phyloP scores from a whole-genome alignment of 2,888 invertebrate genomes.

The Dendrolimus pini region DNA sequence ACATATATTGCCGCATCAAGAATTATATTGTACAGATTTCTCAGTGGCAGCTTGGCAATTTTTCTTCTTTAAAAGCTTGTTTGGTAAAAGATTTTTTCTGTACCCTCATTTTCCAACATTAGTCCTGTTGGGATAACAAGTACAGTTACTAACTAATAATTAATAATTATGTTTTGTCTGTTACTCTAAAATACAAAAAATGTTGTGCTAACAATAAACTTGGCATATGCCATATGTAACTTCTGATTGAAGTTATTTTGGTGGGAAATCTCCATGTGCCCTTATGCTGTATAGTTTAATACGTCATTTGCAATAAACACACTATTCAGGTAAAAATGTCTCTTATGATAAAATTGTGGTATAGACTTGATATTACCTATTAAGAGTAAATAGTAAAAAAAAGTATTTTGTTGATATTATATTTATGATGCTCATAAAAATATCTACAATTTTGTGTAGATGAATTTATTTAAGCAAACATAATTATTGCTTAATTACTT shows the following conservation, averaged over 20 bases:
- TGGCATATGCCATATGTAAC: not conserved
- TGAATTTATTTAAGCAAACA: no score
- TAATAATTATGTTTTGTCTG: not conserved
- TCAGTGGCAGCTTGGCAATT: not conserved
- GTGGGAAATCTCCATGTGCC: slow-evolving; percentile 1
- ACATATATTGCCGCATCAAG: not conserved
- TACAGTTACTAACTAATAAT: not conserved
- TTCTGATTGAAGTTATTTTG: slow-evolving; percentile 9
- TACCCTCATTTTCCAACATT: not conserved
- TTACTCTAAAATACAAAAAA: not conserved
- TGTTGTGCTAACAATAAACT: not conserved
- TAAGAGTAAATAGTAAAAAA: no score
- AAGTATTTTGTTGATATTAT: no score
- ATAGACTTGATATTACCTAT: not conserved
- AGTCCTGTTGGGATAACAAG: not conserved
- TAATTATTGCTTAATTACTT: no score
- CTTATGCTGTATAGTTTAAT: not conserved
- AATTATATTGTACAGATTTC: not conserved
- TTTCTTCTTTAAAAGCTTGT: no score
- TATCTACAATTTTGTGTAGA: no score
- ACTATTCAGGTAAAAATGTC: not conserved
- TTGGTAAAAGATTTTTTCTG: no score
- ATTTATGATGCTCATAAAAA: no score
- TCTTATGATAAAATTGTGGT: not conserved
- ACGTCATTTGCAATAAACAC: not conserved